Base-by-base conservation (phyloP, 2,888 invertebrate species). In the Alsophila aescularia region DNA sequence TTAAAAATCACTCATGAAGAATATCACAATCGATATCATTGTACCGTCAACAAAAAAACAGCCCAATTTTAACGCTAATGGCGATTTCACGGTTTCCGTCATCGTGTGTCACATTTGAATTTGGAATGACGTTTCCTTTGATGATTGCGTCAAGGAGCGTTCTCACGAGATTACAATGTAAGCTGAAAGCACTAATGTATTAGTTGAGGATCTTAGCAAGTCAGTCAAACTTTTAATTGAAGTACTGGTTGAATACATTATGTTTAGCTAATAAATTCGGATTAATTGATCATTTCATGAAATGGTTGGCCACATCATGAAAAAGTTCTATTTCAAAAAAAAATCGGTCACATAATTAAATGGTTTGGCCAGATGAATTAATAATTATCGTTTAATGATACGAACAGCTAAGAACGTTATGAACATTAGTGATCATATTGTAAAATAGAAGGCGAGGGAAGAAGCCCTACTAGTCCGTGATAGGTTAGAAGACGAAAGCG, bases 1-100 rank as follows among this genome's bases (percentile, higher is more conserved):
- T 90, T 90, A 85, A 87, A 89, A 90, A 89, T 85, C 90, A 90
- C 73, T 91, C 87, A 87, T 73, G 77, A 77, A 78, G 75, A 58
- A 53, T 58, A 57, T 57, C 78, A 83, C 82, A 76, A 83, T 81
- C 78, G 83, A 79, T 76, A 73, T 60, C 55, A 64, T 59, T 60
- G 84, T 82, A 89, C 63, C 52, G 87, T 72, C 66, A 60, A 67
- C 79, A 85, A 58, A 79, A 24, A 70, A 77, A 63, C 24, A 1
- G 8, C 29, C 49, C 16, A 37, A 41, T 41, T 47, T 50, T 10
- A 37, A 37, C 47, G 52, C 41, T 52, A 39, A 52, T 58, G 53
- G 52, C 50, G 35, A 58, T 60, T 64, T 62, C 60, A 65, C 60
- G 63, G 62, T 59, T 59, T 63, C 52, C 60, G 60, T 64, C 66